Base-by-base conservation (phyloP, 23 tunicate genomes). In the Styela clava region DNA sequence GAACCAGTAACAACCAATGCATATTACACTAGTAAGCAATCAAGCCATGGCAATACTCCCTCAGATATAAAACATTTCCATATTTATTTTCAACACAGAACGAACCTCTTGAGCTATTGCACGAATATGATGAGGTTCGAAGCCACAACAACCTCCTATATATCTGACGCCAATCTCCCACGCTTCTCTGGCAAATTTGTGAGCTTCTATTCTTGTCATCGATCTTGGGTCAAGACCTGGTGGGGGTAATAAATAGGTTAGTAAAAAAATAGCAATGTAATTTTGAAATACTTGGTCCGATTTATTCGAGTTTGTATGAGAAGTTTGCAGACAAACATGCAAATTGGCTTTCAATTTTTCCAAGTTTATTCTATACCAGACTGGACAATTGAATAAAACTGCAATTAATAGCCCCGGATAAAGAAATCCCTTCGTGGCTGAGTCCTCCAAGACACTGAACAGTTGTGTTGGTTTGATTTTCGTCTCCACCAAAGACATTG, bases 91-190 rank as follows among this genome's bases (percentile, higher is more conserved):
- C n/a, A n/a, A n/a, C n/a, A n/a, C n/a, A n/a, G n/a, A n/a, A n/a
- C n/a, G n/a, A n/a, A 93, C 98, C 79, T 93, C 98, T 63, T 93
- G 89, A 3, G 98, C 83, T 31, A 93, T 84, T 3, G 93, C 88
- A 36, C 93, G 69, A 9, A 93, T 93, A 73, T 93, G 98, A 77
- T 93, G 98, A 27, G 98, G 89, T 65, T 93, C 98, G 82, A 93
- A 79, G 52, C 98, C 98, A 81, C 98, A 93, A 81, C 98, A 93
- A 2, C 98, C 98, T 68, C 98, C 98, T 34, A 93, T 93, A 35
- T 93, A 93, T 25, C 93, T 64, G 1, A 85, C 98, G 24, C 98
- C 98, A 1, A 87, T 52, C 12, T 93, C 93, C 69, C 81, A 93
- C 24, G 93, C 98, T 51, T 69, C 52, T 69, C 98, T 74, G 29